Percentiles rank a stretch among this genome's conserved stretches.
Evolutionary conservation across 2,888 invertebrate genomes (phyloP).

Genomic region (Argyresthia goedartella): DNA sequence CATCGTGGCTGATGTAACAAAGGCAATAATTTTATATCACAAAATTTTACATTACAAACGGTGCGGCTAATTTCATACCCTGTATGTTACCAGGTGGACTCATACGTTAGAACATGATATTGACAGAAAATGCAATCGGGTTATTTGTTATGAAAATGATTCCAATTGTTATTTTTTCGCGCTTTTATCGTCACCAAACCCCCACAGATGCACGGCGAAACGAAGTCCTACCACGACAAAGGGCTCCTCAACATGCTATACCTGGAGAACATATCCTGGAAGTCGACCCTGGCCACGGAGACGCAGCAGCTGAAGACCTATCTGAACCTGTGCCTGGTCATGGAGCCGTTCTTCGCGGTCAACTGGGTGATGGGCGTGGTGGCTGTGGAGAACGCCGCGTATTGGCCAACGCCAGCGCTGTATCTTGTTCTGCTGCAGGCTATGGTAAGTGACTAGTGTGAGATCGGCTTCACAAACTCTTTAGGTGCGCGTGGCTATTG

Average conservation of each 20-base stretch:
- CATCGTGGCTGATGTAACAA: too few species aligned
- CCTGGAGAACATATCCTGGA: slow-evolving; percentile 59
- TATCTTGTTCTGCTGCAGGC: slow-evolving; percentile 68
- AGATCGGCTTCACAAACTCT: too few species aligned
- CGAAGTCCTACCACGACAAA: slow-evolving; percentile 39
- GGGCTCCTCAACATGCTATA: slow-evolving; percentile 48
- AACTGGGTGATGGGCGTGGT: slow-evolving; percentile 83
- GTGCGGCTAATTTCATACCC: too few species aligned
- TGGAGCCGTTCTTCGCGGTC: slow-evolving; percentile 78
- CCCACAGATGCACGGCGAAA: slow-evolving; percentile 16
- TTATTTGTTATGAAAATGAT: too few species aligned
- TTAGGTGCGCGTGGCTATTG: too few species aligned
- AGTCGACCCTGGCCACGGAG: slow-evolving; percentile 59
- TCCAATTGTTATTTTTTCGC: too few species aligned
- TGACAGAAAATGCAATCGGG: too few species aligned
- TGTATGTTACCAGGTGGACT: too few species aligned
- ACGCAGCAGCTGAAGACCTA: slow-evolving; percentile 72
- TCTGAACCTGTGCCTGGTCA: slow-evolving; percentile 73
- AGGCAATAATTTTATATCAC: too few species aligned
- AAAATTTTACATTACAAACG: too few species aligned
- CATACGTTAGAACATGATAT: too few species aligned
- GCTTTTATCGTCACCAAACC: too few species aligned
- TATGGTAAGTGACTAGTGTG: slow-evolving; percentile 46
- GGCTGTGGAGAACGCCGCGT: slow-evolving; percentile 77
- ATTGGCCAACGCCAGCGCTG: slow-evolving; percentile 71